Conservation (phyloP, 2,113 vertebrate species). For the Rousettus leschenaultii region DNA sequence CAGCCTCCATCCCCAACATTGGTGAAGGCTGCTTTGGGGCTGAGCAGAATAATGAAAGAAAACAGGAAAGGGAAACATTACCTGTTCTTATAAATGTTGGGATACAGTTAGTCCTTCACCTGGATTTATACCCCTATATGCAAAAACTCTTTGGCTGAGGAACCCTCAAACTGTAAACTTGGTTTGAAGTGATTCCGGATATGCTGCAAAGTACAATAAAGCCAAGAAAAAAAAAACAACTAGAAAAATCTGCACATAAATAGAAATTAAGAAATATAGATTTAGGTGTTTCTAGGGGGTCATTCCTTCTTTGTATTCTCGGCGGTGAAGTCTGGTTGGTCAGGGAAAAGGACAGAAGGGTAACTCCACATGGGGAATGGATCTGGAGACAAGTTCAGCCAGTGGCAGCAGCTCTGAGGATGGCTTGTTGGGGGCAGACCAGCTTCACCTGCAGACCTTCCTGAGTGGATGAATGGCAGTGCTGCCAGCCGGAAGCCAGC, state of each 20-base stretch:
- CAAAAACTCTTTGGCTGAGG: background rate
- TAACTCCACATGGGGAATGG: constrained; percentile 36
- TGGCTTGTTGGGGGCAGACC: constrained; percentile 45
- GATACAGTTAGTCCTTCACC: background rate
- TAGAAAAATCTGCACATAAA: background rate
- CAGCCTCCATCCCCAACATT: background rate
- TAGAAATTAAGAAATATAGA: background rate
- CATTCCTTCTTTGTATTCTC: constrained; percentile 69
- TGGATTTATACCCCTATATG: background rate
- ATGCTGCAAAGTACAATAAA: background rate
- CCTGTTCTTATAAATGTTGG: background rate
- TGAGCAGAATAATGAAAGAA: background rate
- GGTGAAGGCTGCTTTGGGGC: background rate
- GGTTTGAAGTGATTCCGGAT: background rate
- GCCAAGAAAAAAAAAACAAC: background rate
- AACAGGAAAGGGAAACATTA: background rate
- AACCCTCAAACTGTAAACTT: background rate
- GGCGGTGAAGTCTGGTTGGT: constrained; percentile 70
- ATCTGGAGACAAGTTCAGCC: constrained; percentile 76
- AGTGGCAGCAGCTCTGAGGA: background rate
- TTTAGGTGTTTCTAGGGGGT: background rate
- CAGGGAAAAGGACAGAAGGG: background rate
- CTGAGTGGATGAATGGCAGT: constrained; percentile 90
- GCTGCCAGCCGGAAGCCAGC: constrained; percentile 91
- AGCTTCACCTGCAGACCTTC: constrained; percentile 82